A percentile compares a stretch with the other conserved stretches of the same genome.
These are phyloP conservation scores for Tortrix viridana DNA, from an alignment of 2,888 invertebrate genomes.

Conservation along the genomic window DNA sequence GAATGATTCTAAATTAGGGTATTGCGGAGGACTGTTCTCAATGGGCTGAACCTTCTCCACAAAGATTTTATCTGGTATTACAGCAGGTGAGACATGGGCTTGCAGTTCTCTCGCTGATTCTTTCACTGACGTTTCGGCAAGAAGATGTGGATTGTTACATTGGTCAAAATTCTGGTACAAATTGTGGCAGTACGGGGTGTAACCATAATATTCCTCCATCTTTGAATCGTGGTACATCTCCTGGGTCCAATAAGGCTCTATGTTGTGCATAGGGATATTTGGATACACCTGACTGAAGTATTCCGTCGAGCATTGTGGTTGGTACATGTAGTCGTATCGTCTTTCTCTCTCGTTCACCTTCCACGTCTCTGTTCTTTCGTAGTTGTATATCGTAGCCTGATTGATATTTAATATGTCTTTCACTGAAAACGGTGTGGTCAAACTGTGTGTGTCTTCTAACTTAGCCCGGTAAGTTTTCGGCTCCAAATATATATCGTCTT, in stretches of 20 bases:
- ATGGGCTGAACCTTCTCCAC: slow-evolving; percentile 17
- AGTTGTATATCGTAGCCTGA: slow-evolving; percentile 59
- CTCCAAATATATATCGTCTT: slow-evolving; percentile 51
- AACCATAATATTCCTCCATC: slow-evolving; percentile 70
- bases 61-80: slow-evolving; percentile 19
- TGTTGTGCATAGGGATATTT: slow-evolving; percentile 64
- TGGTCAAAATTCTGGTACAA: slow-evolving; percentile 68
- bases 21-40: slow-evolving; percentile 41
- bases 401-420: slow-evolving; percentile 74
- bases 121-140: slow-evolving; percentile 52
- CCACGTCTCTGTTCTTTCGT: slow-evolving; percentile 69
- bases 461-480: slow-evolving; percentile 60
- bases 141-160: slow-evolving; percentile 50
- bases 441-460: slow-evolving; percentile 58
- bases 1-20: slow-evolving; percentile 42
- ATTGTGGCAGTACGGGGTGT: slow-evolving; percentile 70
- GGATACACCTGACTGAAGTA: slow-evolving; percentile 66
- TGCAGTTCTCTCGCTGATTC: slow-evolving; percentile 49
- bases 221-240: slow-evolving; percentile 68
- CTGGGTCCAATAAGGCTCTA: slow-evolving; percentile 69
- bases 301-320: slow-evolving; percentile 63
- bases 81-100: slow-evolving; percentile 34
- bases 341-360: slow-evolving; percentile 62
- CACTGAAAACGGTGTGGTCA: slow-evolving; percentile 73
- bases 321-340: slow-evolving; percentile 60